phyloP scores from a whole-genome alignment of 2,888 invertebrate genomes.

The Hoplodrina blanda region DNA sequence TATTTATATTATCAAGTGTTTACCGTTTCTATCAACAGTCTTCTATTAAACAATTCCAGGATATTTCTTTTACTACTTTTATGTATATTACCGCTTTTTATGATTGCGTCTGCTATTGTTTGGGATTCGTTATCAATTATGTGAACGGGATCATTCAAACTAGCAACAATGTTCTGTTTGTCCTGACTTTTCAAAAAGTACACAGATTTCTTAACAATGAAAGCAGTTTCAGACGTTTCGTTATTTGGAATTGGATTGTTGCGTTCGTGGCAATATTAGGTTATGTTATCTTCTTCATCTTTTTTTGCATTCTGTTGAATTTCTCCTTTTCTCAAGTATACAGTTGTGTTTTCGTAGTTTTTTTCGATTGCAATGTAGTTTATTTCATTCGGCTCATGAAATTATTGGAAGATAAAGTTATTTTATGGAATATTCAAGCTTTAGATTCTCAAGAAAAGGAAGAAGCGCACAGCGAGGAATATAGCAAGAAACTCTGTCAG shows the following conservation, averaged over 20 bases:
- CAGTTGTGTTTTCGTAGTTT: neutral
- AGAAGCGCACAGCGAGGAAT: neutral
- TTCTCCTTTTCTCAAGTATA: neutral
- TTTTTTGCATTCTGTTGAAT: neutral
- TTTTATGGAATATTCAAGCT: neutral
- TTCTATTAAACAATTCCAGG: neutral
- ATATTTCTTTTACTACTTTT: neutral
- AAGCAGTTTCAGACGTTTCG: neutral
- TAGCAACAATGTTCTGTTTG: neutral
- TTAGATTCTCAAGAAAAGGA: neutral
- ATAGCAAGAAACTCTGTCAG: neutral
- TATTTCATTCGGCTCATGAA: neutral
- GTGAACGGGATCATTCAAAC: neutral
- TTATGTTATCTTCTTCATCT: neutral
- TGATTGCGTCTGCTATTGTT: neutral
- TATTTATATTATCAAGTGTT: neutral
- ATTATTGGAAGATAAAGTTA: neutral
- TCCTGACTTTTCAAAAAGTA: neutral
- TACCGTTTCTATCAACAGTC: neutral
- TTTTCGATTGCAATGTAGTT: neutral
- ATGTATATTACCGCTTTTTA: neutral
- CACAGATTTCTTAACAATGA: neutral
- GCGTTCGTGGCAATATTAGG: neutral
- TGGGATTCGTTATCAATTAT: neutral
- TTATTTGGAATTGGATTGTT: neutral